Evolutionary conservation across 2,888 invertebrate genomes (phyloP).

Genomic region (Metellina segmentata): DNA sequence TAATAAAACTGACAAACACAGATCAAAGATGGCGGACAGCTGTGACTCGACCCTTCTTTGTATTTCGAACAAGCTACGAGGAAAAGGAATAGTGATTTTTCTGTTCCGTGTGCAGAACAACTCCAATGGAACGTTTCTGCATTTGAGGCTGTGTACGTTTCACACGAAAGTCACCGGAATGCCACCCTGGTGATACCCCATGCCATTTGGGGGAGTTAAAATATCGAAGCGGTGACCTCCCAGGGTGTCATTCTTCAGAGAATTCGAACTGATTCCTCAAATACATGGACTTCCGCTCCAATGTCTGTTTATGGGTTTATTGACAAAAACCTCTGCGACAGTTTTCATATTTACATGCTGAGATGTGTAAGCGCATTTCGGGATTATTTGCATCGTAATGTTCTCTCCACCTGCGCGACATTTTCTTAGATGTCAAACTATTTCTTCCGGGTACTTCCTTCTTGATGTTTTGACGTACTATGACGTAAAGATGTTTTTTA

Average conservation of each 20-base stretch:
- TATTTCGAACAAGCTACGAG: neutral
- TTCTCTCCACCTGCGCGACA: neutral
- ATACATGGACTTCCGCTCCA: neutral
- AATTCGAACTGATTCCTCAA: too few species aligned
- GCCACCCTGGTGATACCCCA: neutral
- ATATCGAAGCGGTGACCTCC: neutral
- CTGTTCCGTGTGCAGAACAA: constrained; percentile 35
- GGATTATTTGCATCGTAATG: neutral
- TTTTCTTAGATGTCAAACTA: neutral
- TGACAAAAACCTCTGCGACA: neutral
- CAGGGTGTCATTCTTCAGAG: too few species aligned
- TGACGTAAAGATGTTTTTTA: too few species aligned
- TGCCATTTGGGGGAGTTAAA: neutral
- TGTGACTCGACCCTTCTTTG: neutral
- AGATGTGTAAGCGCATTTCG: neutral
- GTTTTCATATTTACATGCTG: neutral
- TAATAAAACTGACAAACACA: too few species aligned
- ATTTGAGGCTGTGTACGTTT: constrained; percentile 1
- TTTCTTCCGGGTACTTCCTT: neutral
- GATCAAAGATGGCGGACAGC: neutral
- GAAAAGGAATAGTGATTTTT: constrained; percentile 11
- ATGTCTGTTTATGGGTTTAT: neutral
- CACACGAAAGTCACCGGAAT: constrained; percentile 35
- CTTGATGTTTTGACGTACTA: neutral
- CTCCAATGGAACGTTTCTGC: constrained; percentile 17